Base-by-base conservation (phyloP, 2,888 invertebrate genomes). In the Lepas anatifera region DNA sequence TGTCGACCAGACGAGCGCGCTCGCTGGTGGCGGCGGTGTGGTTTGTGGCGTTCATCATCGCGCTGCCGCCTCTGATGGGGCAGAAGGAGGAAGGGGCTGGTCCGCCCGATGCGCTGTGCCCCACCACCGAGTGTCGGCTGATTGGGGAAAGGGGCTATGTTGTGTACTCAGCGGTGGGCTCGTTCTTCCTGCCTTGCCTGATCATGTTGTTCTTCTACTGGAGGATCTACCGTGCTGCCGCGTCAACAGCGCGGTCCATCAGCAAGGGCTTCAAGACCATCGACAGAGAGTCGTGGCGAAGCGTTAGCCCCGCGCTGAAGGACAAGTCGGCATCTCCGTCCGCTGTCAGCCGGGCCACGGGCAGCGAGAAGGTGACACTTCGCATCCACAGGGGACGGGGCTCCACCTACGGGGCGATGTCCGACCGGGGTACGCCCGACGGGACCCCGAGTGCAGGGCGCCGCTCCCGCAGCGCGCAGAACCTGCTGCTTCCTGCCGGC, bases 131-230 rank as follows among this genome's bases (percentile, higher is more conserved):
- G 63, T 95, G 95, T 78, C 92, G 93, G 80, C 85, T 95, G 74
- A 95, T 93, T 77, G 92, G 92, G 82, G 94, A 95, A 79, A 89
- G 90, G 67, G 95, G 95, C 70, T 98, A 98, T 84, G 95, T 97
- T 70, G 89, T 98, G 69, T 96, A 96, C 82, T 95, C 95, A 4
- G 96, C 97, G 0, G 85, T 97, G 35, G 97, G 97, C n/a, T 95
- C 95, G 74, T 97, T 97, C 86, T 97, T 93, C 83, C 89, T 96
- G 77, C 97, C 97, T 50, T 95, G 95, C 93, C 87, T 95, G 77
- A 93, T 97, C 75, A 97, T 97, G 93, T 85, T 95, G 77, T 96
- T 95, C 85, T 96, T 97, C 85, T 97, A 97, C 81, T 95, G 95
- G 90, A 85, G 93, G 76, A 97, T 97, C 76, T 97, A 96, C 82